Percentiles rank a stretch among this genome's conserved stretches.
Conservation (phyloP, 2,888 invertebrate species). For the Cantharis nigra region DNA sequence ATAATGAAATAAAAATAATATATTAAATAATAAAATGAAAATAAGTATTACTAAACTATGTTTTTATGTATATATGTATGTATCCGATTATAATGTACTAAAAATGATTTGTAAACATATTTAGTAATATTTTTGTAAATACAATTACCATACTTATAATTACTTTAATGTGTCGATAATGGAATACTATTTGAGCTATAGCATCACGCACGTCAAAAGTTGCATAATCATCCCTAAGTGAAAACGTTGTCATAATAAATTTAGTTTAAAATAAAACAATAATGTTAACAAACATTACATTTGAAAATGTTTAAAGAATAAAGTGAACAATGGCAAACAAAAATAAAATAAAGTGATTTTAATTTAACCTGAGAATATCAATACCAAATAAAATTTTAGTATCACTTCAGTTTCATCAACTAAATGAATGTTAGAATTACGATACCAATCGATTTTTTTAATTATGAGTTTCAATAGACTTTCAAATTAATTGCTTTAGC, state of each 20-base stretch:
- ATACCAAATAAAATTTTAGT: background rate
- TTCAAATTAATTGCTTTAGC: conserved; percentile 33
- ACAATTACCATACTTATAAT: background rate
- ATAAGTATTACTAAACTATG: too few species aligned
- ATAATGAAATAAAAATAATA: too few species aligned
- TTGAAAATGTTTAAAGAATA: background rate
- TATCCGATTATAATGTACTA: too few species aligned
- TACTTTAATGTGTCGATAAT: background rate
- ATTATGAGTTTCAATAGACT: conserved; percentile 14
- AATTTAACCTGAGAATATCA: background rate
- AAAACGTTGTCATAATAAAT: background rate
- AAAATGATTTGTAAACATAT: background rate
- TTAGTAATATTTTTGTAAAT: background rate
- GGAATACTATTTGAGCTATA: background rate
- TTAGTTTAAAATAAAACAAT: background rate
- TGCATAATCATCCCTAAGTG: conserved; percentile 1
- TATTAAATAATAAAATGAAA: too few species aligned
- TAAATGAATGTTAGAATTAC: conserved; percentile 11
- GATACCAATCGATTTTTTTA: conserved; percentile 14
- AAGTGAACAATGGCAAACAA: background rate
- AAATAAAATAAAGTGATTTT: conserved; percentile 1
- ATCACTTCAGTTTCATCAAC: conserved; percentile 14
- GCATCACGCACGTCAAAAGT: background rate
- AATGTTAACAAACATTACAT: background rate
- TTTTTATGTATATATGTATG: too few species aligned